Conservation (phyloP, 1,140 invertebrate species). For the Drosophila guanche region DNA sequence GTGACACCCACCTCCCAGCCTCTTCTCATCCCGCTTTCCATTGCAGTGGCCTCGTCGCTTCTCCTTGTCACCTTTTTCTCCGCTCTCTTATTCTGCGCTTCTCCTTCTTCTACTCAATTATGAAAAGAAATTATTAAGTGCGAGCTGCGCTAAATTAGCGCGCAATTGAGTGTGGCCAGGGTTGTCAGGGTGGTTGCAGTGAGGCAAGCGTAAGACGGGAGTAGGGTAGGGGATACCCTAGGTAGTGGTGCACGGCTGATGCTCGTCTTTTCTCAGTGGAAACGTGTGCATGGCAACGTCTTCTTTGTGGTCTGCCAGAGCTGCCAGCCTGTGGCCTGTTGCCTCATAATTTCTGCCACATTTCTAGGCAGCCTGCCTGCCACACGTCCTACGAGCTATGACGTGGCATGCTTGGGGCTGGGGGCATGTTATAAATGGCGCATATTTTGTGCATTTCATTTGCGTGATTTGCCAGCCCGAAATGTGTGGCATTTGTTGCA, state of each 20-base stretch:
- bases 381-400: conserved; percentile 40
- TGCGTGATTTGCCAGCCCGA: conserved; percentile 74
- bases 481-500: conserved; percentile 68
- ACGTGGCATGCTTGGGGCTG: background rate
- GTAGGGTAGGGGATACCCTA: background rate
- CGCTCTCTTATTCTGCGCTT: conserved; percentile 10
- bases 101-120: conserved; percentile 65
- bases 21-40: conserved; percentile 11
- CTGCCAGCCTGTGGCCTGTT: conserved; percentile 58
- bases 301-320: conserved; percentile 26
- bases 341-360: conserved; percentile 70
- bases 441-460: conserved; percentile 82
- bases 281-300: conserved; percentile 56
- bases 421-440: conserved; percentile 73
- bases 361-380: conserved; percentile 54
- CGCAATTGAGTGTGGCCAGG: conserved; percentile 75
- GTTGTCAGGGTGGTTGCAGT: background rate
- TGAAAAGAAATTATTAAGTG: conserved; percentile 82
- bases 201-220: background rate
- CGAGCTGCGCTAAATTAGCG: conserved; percentile 78
- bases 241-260: background rate
- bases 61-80: conserved; percentile 38
- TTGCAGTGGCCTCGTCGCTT: conserved; percentile 26
- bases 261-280: conserved; percentile 10
- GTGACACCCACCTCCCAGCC: background rate